A percentile compares a stretch with the other conserved stretches of the same genome.
These are phyloP conservation scores for Lophura nycthemera DNA, from an alignment of 2,113 vertebrate genomes.

Conservation along the genomic window DNA sequence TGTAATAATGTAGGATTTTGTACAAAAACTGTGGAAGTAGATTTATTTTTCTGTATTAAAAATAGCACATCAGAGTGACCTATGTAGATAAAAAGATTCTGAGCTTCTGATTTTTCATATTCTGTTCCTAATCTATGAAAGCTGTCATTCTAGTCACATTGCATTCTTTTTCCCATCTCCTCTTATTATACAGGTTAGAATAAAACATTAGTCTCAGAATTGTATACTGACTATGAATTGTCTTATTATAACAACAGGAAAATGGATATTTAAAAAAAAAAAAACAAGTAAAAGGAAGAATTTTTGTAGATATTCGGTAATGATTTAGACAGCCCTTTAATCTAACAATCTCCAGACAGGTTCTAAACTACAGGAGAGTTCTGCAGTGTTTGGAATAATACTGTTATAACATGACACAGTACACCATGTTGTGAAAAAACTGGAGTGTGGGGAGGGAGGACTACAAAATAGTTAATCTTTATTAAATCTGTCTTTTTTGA, in stretches of 20 bases:
- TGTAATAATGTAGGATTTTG: not conserved
- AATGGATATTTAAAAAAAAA: conserved; percentile 31
- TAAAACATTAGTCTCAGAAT: conserved; percentile 37
- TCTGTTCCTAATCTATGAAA: conserved; percentile 3
- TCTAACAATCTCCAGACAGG: conserved; percentile 13
- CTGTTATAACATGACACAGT: not conserved
- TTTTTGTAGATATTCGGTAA: not conserved
- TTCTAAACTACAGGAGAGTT: conserved; percentile 17
- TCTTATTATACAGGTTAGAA: conserved; percentile 45
- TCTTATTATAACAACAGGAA: conserved; percentile 32
- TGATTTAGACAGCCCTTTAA: conserved; percentile 49
- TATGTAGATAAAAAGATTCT: not conserved
- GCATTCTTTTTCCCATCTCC: not conserved
- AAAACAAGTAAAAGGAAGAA: not conserved
- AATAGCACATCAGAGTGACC: not conserved
- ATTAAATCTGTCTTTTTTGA: not conserved
- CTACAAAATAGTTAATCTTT: not conserved
- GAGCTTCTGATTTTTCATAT: conserved; percentile 29
- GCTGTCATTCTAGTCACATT: conserved; percentile 5
- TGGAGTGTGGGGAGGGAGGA: not conserved
- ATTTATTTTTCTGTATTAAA: not conserved
- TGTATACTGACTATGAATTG: conserved; percentile 49
- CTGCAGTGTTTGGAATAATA: not conserved
- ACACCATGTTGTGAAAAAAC: not conserved
- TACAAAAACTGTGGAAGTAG: not conserved